A percentile compares a stretch with the other conserved stretches of the same genome.
phyloP scores from a whole-genome alignment of 2,797 vertebrate genomes.

The Monodelphis domestica region DNA sequence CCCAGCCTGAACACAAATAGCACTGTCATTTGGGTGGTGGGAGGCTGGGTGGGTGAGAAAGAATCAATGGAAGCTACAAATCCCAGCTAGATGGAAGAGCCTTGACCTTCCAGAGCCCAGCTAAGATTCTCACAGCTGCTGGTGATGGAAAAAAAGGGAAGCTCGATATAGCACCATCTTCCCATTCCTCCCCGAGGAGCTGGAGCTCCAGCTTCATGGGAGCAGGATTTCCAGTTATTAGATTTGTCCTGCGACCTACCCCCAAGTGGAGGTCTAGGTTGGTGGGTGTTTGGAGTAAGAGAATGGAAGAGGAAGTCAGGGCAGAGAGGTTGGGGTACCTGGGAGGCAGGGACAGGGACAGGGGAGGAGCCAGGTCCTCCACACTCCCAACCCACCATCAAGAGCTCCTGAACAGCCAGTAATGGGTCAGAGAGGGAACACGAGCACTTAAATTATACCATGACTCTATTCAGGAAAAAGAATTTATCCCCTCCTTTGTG shows the following conservation, averaged over 20 bases:
- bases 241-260: slow-evolving; percentile 11
- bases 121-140: not conserved
- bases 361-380: not conserved
- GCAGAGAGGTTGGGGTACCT: not conserved
- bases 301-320: not conserved
- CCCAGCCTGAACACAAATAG: not conserved
- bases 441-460: not conserved
- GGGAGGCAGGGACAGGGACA: not conserved
- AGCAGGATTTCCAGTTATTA: slow-evolving; percentile 56
- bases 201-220: not conserved
- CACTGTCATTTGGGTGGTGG: not conserved
- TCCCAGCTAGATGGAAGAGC: slow-evolving; percentile 58
- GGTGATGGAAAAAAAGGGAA: not conserved
- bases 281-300: not conserved
- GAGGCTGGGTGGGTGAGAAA: not conserved
- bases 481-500: not conserved
- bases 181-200: not conserved
- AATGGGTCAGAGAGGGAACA: not conserved
- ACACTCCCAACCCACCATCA: not conserved
- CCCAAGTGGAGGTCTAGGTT: not conserved
- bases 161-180: slow-evolving; percentile 62
- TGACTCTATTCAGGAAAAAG: not conserved
- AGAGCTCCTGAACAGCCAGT: not conserved
- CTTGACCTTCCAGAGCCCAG: not conserved
- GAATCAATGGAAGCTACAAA: not conserved